A percentile compares a stretch with the other conserved stretches of the same genome.
phyloP scores from a whole-genome alignment of 2,113 vertebrate genomes.

The Sapajus apella region DNA sequence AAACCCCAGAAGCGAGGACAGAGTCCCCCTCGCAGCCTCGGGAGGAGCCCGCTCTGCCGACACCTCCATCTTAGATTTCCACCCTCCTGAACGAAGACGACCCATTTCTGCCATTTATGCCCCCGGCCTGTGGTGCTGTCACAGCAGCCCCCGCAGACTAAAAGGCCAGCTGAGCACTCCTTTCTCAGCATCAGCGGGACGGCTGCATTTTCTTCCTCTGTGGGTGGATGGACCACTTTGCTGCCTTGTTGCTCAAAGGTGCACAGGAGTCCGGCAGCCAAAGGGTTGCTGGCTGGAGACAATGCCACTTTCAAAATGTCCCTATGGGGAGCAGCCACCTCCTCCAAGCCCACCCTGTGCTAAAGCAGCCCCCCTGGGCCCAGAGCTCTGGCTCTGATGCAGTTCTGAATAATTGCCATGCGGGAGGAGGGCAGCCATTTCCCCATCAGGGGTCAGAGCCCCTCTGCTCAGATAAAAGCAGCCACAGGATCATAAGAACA shows the following conservation, averaged over 20 bases:
- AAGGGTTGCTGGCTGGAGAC: neutral
- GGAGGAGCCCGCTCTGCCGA: neutral
- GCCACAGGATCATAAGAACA: neutral
- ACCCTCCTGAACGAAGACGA: neutral
- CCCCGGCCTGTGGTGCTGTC: accelerated
- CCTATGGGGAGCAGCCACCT: neutral
- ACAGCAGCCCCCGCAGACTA: accelerated
- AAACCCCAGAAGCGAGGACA: neutral
- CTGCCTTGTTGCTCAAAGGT: no score
- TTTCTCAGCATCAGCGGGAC: neutral
- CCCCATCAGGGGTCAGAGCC: neutral
- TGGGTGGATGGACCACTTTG: neutral
- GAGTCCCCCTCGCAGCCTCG: no score
- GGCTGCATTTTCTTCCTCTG: neutral
- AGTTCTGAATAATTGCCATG: neutral
- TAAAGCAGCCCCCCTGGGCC: neutral
- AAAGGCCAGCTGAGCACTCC: no score
- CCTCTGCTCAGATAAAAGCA: neutral
- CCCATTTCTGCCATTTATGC: accelerated
- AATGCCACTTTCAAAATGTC: neutral
- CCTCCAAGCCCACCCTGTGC: neutral
- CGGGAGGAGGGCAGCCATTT: neutral
- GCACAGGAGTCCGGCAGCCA: neutral
- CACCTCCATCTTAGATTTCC: neutral
- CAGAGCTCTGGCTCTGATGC: accelerated